Conservation (phyloP, 2,888 invertebrate genomes). For the Hoplodrina ambigua region DNA sequence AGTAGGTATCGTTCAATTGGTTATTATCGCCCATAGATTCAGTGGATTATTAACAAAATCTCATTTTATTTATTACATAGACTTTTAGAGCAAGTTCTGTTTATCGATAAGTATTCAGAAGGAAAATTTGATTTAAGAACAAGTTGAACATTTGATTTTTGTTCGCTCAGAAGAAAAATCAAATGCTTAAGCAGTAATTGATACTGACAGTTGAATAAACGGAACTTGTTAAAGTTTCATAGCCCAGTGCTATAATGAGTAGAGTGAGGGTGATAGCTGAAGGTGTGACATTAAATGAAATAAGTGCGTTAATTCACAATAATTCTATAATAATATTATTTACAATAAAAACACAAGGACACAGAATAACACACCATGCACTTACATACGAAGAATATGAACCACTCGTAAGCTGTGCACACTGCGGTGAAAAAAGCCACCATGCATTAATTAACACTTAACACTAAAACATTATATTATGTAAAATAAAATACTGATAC, state of each 20-base stretch:
- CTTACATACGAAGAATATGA: slow-evolving; percentile 84
- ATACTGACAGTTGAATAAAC: slow-evolving; percentile 45
- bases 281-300: slow-evolving; percentile 87
- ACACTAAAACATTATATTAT: slow-evolving; percentile 66
- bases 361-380: slow-evolving; percentile 90
- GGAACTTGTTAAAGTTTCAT: slow-evolving; percentile 70
- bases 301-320: slow-evolving; percentile 88
- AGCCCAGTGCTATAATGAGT: slow-evolving; percentile 74
- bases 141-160: slow-evolving; percentile 22
- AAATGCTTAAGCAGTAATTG: background rate
- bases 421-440: slow-evolving; percentile 83
- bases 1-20: slow-evolving; percentile 60
- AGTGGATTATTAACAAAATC: slow-evolving; percentile 61
- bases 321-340: slow-evolving; percentile 88
- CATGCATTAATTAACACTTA: slow-evolving; percentile 78
- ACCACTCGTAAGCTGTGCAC: slow-evolving; percentile 86
- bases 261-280: slow-evolving; percentile 80
- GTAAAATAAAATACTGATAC: slow-evolving; percentile 73
- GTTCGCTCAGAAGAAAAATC: slow-evolving; percentile 13
- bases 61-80: slow-evolving; percentile 20
- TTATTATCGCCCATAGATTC: slow-evolving; percentile 63
- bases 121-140: slow-evolving; percentile 5
- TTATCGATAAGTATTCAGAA: slow-evolving; percentile 17
- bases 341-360: slow-evolving; percentile 82
- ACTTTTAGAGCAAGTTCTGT: slow-evolving; percentile 54